A percentile compares a stretch with the other conserved stretches of the same genome.
Evolutionary conservation across 2,888 invertebrate genomes (phyloP).

Genomic region (Yponomeuta plumbellus): DNA sequence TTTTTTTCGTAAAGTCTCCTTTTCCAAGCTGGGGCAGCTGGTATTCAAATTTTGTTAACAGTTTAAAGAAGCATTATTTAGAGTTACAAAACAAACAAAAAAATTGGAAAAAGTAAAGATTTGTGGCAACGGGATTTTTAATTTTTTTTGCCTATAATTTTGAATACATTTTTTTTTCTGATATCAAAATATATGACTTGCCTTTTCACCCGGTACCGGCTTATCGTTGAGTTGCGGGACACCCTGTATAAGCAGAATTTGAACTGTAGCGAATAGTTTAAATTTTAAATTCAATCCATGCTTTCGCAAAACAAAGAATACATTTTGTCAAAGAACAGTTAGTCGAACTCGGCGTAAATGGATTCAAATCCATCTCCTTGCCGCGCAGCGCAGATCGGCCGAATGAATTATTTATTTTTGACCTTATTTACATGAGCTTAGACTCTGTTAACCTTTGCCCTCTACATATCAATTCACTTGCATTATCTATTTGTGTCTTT

Average conservation of each 20-base stretch:
- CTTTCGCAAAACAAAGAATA: constrained; percentile 11
- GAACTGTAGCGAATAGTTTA: background rate
- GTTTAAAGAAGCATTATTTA: too few species aligned
- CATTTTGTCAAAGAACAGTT: constrained; percentile 8
- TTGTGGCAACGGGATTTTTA: too few species aligned
- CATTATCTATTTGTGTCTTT: background rate
- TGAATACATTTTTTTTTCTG: too few species aligned
- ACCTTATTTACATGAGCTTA: constrained; percentile 8
- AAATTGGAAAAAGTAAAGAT: too few species aligned
- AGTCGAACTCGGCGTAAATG: constrained; percentile 6
- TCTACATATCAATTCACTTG: constrained; percentile 1
- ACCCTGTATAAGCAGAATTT: background rate
- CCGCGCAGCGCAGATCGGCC: constrained; percentile 6
- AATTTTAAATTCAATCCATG: background rate
- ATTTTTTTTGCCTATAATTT: too few species aligned
- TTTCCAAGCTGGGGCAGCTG: too few species aligned
- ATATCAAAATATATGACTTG: too few species aligned
- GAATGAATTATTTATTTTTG: background rate
- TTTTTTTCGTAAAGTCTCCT: too few species aligned
- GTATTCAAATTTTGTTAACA: too few species aligned
- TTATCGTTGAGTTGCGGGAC: too few species aligned
- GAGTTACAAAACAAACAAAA: too few species aligned
- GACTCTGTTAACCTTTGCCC: constrained; percentile 7
- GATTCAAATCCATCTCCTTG: constrained; percentile 6
- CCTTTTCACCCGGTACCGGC: too few species aligned